Evolutionary conservation across 2,888 invertebrate species (phyloP), one percentile per base, ranked within the genome.

Genomic region (Sarcophaga carnaria): DNA sequence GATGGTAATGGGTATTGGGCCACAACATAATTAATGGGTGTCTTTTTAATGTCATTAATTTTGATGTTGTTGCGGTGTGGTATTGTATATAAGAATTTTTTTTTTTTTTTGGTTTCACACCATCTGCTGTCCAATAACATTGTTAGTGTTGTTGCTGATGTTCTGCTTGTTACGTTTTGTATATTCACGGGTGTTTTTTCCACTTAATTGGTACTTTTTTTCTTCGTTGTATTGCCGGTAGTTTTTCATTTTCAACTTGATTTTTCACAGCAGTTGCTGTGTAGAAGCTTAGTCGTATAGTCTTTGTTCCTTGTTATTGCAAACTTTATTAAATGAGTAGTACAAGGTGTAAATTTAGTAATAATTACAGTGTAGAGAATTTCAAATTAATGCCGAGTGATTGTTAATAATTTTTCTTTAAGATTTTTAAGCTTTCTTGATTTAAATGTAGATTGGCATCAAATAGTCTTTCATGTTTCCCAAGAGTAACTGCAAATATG

Each of bases 41-140:
- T 83, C 79, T 72, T 83, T 86, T 83, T 77, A 83, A 83, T 77
- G 72, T 69, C 86, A 83, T 86, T 86, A 72, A 83, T 83, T 83
- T 86, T 80, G 76, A 77, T 77, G 76, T 83, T 86, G 80, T 83
- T 80, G 83, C 60, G 83, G 62, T 72, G 67, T 27, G 49, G 69
- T 67, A 47, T 64, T 47, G 66, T 45, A 64, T 54, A 70, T 8
- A 45, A 47, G 12, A 71, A 47, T 14, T 37, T 69, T 72, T 25
- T 62, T 72, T 25, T 62, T 12, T 49, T 69, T 72, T 20, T 54
- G n/a, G 20, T 54, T 2, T 37, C 12, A 27, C 59, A 66, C 27
- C 74, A 69, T 49, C 63, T 64, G 76, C 76, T 82, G 63, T 49
- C 49, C 25, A 37, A 3, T 54, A 45, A 78, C 47, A 59, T 49